Percentiles rank a stretch among this genome's conserved stretches.
These are phyloP conservation scores for Anagrus nilaparvatae DNA, from an alignment of 1,140 invertebrate genomes.

Conservation along the genomic window DNA sequence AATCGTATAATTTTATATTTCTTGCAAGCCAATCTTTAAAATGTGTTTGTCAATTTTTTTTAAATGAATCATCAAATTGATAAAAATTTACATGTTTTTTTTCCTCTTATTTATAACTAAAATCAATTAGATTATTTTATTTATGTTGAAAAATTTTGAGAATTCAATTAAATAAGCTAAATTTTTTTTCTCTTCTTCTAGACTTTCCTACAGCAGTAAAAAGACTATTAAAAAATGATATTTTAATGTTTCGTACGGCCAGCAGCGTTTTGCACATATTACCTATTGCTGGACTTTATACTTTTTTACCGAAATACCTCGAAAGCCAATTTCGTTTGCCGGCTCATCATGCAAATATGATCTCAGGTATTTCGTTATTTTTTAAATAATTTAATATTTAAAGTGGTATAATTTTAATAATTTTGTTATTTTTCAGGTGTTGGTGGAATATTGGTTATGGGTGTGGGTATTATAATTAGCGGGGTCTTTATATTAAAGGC, in stretches of 20 bases:
- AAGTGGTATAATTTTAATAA: slow-evolving; percentile 14
- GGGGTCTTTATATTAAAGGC: slow-evolving; percentile 73
- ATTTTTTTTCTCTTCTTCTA: slow-evolving; percentile 36
- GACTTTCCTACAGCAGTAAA: slow-evolving; percentile 83
- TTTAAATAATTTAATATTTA: slow-evolving; percentile 15
- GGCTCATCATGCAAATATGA: slow-evolving; percentile 80
- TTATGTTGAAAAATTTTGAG: too few relatives aligned
- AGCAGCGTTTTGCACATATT: slow-evolving; percentile 81
- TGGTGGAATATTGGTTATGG: slow-evolving; percentile 88
- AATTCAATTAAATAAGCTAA: too few relatives aligned
- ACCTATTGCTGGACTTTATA: slow-evolving; percentile 83
- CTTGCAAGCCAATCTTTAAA: too few relatives aligned
- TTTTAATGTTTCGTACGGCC: slow-evolving; percentile 80
- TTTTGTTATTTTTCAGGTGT: slow-evolving; percentile 49
- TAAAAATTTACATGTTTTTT: too few relatives aligned
- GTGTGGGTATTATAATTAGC: slow-evolving; percentile 75
- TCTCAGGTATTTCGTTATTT: slow-evolving; percentile 64
- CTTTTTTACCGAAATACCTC: slow-evolving; percentile 88
- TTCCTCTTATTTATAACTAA: too few relatives aligned
- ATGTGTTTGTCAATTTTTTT: too few relatives aligned
- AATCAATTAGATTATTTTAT: too few relatives aligned
- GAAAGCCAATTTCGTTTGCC: slow-evolving; percentile 84
- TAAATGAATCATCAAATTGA: too few relatives aligned
- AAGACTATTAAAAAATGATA: slow-evolving; percentile 76
- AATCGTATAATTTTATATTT: too few relatives aligned